A percentile compares a stretch with the other conserved stretches of the same genome.
These are phyloP conservation scores for Silurus lanzhouensis DNA, from an alignment of 2,797 vertebrate species.

Conservation along the genomic window DNA sequence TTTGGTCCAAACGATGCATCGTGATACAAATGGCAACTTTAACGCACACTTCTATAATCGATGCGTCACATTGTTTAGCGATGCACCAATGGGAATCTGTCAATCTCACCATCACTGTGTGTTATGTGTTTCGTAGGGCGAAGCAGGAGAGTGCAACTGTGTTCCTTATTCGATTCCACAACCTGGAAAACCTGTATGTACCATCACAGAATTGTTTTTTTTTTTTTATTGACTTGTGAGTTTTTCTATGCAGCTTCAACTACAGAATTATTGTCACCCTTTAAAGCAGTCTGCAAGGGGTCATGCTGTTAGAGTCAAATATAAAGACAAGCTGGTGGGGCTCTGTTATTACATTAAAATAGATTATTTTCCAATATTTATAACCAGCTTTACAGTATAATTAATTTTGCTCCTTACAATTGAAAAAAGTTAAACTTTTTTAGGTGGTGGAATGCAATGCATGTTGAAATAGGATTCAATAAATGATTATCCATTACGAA, in stretches of 20 bases:
- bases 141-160: conserved; percentile 86
- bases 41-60: no score
- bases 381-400: no score
- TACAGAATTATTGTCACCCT: conserved; percentile 14
- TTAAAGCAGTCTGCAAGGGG: neutral
- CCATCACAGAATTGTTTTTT: conserved; percentile 7
- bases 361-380: neutral
- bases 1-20: no score
- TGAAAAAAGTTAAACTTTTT: no score
- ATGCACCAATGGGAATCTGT: no score
- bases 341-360: neutral
- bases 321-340: neutral
- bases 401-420: no score
- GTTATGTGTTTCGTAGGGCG: conserved; percentile 77
- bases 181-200: conserved; percentile 87
- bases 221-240: neutral
- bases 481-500: no score
- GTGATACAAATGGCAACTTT: no score
- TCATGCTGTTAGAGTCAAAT: neutral
- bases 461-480: no score
- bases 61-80: no score
- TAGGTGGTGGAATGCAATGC: no score
- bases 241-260: neutral
- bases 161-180: conserved; percentile 52
- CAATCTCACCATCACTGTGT: neutral